A percentile compares a stretch with the other conserved stretches of the same genome.
Conservation (phyloP, 2,113 vertebrate genomes). For the Martes martes region DNA sequence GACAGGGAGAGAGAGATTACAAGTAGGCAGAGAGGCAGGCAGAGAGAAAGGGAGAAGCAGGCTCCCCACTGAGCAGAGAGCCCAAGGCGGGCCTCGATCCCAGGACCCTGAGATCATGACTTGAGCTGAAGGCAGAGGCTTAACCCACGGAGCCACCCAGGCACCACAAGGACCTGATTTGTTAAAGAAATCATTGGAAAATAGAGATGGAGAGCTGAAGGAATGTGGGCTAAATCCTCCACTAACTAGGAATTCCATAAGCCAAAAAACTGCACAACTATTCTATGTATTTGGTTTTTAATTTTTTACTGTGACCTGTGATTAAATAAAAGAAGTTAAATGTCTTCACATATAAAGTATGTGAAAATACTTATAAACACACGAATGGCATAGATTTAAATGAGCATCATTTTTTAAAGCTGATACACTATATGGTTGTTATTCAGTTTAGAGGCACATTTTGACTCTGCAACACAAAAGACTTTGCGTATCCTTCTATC, state of each 20-base stretch:
- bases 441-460: neutral
- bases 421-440: neutral
- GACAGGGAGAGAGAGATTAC: too few relatives aligned
- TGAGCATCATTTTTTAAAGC: neutral
- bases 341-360: neutral
- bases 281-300: neutral
- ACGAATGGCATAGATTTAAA: neutral
- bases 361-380: neutral
- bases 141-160: too few relatives aligned
- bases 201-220: neutral
- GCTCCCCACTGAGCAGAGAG: too few relatives aligned
- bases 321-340: neutral
- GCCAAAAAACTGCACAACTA: neutral
- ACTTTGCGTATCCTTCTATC: neutral
- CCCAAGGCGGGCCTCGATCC: too few relatives aligned
- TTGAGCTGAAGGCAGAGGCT: too few relatives aligned
- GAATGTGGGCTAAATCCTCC: neutral
- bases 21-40: too few relatives aligned
- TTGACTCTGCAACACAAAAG: conserved; percentile 42
- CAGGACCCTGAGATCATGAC: too few relatives aligned
- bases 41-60: too few relatives aligned
- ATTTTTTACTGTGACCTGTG: neutral
- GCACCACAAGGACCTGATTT: neutral
- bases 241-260: neutral
- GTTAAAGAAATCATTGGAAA: neutral